Evolutionary conservation across 2,113 vertebrate genomes (phyloP).

Genomic region (Chamaetylas fuelleborni): DNA sequence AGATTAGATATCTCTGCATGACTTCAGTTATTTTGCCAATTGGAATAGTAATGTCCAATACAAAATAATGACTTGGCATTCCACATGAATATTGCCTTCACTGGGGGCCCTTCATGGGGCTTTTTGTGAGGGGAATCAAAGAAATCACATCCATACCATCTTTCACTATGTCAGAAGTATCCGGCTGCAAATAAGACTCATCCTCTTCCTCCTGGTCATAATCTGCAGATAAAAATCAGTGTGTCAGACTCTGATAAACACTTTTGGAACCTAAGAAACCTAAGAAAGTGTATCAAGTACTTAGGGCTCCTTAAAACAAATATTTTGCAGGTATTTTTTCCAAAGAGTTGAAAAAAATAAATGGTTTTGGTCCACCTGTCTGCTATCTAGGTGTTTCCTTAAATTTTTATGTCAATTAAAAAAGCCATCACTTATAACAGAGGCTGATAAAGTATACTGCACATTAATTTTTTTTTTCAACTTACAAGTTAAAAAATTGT

Average conservation of each 20-base stretch:
- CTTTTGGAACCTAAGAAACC: not conserved
- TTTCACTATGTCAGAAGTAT: constrained; percentile 57
- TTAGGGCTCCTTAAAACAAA: not conserved
- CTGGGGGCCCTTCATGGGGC: not conserved
- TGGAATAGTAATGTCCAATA: not conserved
- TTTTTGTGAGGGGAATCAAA: not conserved
- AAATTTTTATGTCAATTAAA: not conserved
- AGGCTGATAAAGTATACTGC: not conserved
- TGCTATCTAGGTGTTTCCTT: not conserved
- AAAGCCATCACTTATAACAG: not conserved
- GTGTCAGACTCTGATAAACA: not conserved
- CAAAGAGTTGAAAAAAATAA: not conserved
- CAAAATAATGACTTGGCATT: not conserved
- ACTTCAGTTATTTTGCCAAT: not conserved
- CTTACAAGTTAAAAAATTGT: not conserved
- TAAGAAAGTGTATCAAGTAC: not conserved
- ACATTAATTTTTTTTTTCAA: not conserved
- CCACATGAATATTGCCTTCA: not conserved
- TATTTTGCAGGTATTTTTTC: not conserved
- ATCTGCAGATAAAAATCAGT: constrained; percentile 72
- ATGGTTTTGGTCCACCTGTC: not conserved
- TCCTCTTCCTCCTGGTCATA: constrained; percentile 86
- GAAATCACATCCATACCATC: constrained; percentile 64
- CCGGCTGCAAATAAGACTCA: constrained; percentile 85
- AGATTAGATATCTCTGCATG: not conserved